These are phyloP conservation scores for Rhabdophis nuchalis DNA, from an alignment of 2,797 vertebrate genomes.

Conservation along the genomic window DNA sequence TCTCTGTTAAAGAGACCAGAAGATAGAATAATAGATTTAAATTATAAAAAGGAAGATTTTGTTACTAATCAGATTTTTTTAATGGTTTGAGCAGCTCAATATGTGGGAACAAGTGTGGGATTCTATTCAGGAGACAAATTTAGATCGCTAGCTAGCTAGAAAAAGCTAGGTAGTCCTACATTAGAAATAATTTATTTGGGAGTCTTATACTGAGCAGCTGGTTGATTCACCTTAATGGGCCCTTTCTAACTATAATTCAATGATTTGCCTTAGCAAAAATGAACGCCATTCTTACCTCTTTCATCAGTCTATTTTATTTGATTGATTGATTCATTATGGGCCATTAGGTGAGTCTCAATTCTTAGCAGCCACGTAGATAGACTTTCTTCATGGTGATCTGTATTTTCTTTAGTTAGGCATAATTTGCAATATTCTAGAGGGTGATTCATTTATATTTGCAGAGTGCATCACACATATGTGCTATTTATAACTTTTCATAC, in stretches of 20 bases:
- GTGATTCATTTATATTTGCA: neutral
- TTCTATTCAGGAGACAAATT: neutral
- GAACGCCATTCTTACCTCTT: constrained; percentile 14
- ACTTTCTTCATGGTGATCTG: neutral
- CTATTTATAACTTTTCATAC: neutral
- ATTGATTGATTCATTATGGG: neutral
- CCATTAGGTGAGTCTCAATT: neutral
- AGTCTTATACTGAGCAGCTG: neutral
- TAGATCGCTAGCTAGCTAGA: no score
- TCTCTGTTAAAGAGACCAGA: neutral
- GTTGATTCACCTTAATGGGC: neutral
- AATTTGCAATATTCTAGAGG: neutral
- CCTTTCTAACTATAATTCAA: neutral
- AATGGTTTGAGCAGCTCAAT: neutral
- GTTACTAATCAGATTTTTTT: neutral
- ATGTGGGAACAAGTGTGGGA: neutral
- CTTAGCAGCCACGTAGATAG: neutral
- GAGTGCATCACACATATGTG: neutral
- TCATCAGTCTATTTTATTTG: neutral
- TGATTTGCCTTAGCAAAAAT: constrained; percentile 22
- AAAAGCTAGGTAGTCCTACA: neutral
- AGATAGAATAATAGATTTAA: neutral
- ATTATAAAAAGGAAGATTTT: neutral
- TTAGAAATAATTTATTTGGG: neutral
- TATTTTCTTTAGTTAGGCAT: neutral